phyloP scores from a whole-genome alignment of 2,113 vertebrate genomes.

The Xyrauchen texanus region DNA sequence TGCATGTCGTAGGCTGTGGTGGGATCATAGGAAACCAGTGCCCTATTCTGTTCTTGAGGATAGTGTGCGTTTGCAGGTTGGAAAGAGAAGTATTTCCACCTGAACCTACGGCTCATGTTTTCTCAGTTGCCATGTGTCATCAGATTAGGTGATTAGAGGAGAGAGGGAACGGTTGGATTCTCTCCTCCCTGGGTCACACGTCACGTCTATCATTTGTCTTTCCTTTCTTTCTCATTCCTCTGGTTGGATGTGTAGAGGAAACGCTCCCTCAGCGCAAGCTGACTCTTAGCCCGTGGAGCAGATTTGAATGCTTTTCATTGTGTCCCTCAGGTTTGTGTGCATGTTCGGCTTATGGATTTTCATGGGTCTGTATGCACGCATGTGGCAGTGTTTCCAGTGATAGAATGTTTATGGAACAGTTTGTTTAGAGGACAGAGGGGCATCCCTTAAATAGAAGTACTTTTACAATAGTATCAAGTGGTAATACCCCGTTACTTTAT shows the following conservation, averaged over 20 bases:
- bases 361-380: slow-evolving; percentile 19
- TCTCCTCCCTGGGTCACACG: not conserved
- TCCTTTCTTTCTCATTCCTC: not conserved
- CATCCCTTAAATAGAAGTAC: slow-evolving; percentile 19
- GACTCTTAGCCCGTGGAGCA: not conserved
- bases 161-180: not conserved
- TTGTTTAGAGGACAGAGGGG: not conserved
- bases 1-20: not conserved
- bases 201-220: slow-evolving; percentile 25
- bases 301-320: slow-evolving; percentile 41
- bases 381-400: slow-evolving; percentile 38
- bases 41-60: not conserved
- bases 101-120: slow-evolving; percentile 34
- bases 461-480: not conserved
- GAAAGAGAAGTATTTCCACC: slow-evolving; percentile 16
- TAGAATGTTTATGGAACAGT: slow-evolving; percentile 45
- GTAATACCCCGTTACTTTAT: no score
- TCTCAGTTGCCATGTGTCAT: slow-evolving; percentile 45
- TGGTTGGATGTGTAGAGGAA: not conserved
- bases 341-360: slow-evolving; percentile 33
- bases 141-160: slow-evolving; percentile 51
- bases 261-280: not conserved
- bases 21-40: not conserved
- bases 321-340: slow-evolving; percentile 7
- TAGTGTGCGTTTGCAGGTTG: slow-evolving; percentile 11